These are phyloP conservation scores for Penaeus vannamei DNA, from an alignment of 1,140 invertebrate species.

Conservation along the genomic window DNA sequence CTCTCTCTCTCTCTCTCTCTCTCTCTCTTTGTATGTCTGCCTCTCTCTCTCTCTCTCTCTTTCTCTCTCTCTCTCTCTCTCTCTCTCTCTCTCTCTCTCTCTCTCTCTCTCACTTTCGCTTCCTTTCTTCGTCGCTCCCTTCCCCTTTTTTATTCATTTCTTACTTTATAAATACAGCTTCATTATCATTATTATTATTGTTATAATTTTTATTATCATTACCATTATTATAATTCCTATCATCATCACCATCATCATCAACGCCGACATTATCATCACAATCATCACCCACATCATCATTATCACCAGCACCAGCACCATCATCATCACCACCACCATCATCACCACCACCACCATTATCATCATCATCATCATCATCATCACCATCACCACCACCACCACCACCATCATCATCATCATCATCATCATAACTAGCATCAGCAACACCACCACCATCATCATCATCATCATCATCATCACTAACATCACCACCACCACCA, in stretches of 20 bases:
- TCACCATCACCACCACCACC: conserved; percentile 10
- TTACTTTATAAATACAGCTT: neutral
- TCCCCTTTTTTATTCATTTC: neutral
- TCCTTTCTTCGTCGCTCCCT: neutral
- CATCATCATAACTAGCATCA: too few relatives aligned
- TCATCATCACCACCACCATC: neutral
- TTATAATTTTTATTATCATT: too few relatives aligned
- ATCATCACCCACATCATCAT: neutral
- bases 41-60: neutral
- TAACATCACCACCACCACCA: too few relatives aligned
- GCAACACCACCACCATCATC: too few relatives aligned
- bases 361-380: neutral
- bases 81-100: neutral
- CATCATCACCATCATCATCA: too few relatives aligned
- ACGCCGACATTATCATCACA: too few relatives aligned
- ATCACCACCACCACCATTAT: neutral
- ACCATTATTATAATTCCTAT: too few relatives aligned
- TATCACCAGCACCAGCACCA: neutral
- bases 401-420: neutral
- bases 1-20: neutral
- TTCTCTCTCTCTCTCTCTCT: neutral
- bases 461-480: too few relatives aligned
- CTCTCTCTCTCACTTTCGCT: neutral
- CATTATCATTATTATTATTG: too few relatives aligned
- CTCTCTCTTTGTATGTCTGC: too few relatives aligned